Conservation (phyloP, 2,888 invertebrate species). For the Apamea epomidion region DNA sequence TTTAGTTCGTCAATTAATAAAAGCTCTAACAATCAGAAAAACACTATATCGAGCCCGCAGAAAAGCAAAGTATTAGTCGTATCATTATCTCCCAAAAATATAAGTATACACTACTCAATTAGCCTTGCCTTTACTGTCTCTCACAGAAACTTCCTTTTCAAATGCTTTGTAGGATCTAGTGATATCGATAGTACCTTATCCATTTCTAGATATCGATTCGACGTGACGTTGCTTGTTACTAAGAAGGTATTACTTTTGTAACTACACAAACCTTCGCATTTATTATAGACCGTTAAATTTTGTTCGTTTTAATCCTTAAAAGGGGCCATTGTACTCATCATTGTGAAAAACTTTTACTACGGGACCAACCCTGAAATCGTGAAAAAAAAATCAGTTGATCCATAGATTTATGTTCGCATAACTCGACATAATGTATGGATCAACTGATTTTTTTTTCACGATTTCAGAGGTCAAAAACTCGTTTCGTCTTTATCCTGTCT, state of each 20-base stretch:
- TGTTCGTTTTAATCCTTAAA: no score
- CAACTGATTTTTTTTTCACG: no score
- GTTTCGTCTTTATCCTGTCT: slow-evolving; percentile 29
- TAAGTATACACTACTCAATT: background rate
- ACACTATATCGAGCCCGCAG: background rate
- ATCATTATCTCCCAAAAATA: background rate
- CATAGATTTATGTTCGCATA: no score
- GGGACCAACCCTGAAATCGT: no score
- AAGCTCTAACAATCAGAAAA: background rate
- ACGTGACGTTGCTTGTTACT: background rate
- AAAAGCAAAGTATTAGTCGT: background rate
- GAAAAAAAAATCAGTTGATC: no score
- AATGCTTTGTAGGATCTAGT: background rate
- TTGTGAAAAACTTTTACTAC: no score
- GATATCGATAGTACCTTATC: background rate
- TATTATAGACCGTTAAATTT: background rate
- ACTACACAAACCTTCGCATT: slow-evolving; percentile 6
- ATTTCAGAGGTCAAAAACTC: no score
- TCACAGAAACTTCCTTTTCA: background rate
- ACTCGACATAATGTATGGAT: no score
- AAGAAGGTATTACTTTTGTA: background rate
- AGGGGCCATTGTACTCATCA: no score
- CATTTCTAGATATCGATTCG: slow-evolving; percentile 18
- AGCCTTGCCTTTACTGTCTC: background rate
- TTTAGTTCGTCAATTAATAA: background rate